A percentile compares a stretch with the other conserved stretches of the same genome.
These are phyloP conservation scores for Cynoglossus semilaevis DNA, from an alignment of 2,113 vertebrate species.

Conservation along the genomic window DNA sequence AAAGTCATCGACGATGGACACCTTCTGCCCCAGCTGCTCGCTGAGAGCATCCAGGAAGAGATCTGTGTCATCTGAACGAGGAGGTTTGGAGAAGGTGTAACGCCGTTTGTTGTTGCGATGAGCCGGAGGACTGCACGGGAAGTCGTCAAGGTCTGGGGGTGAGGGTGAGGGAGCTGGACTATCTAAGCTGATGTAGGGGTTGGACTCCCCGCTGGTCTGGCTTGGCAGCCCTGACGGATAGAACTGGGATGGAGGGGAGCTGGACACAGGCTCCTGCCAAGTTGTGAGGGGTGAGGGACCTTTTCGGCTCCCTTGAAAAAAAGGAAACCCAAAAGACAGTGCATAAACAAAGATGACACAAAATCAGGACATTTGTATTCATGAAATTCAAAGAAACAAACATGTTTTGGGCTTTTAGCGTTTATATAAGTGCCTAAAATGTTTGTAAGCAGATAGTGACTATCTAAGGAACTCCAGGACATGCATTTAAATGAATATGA, in stretches of 20 bases:
- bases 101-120: constrained; percentile 80
- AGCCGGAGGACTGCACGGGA: constrained; percentile 77
- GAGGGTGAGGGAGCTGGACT: constrained; percentile 88
- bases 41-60: constrained; percentile 90
- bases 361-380: constrained; percentile 1
- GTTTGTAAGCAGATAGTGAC: background rate
- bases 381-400: background rate
- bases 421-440: no score
- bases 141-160: constrained; percentile 77
- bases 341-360: background rate
- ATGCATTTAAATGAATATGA: background rate
- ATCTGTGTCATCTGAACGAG: constrained; percentile 86
- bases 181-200: constrained; percentile 95
- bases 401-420: no score
- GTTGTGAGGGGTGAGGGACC: constrained; percentile 56
- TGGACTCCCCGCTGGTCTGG: constrained; percentile 92
- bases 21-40: constrained; percentile 88
- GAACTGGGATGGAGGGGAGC: constrained; percentile 73
- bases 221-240: constrained; percentile 81
- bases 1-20: constrained; percentile 89
- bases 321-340: background rate
- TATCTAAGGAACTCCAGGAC: background rate
- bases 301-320: constrained; percentile 78
- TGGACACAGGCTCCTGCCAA: constrained; percentile 79
- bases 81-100: constrained; percentile 89